phyloP scores from a whole-genome alignment of 2,113 vertebrate species.

The Anolis sagrei region DNA sequence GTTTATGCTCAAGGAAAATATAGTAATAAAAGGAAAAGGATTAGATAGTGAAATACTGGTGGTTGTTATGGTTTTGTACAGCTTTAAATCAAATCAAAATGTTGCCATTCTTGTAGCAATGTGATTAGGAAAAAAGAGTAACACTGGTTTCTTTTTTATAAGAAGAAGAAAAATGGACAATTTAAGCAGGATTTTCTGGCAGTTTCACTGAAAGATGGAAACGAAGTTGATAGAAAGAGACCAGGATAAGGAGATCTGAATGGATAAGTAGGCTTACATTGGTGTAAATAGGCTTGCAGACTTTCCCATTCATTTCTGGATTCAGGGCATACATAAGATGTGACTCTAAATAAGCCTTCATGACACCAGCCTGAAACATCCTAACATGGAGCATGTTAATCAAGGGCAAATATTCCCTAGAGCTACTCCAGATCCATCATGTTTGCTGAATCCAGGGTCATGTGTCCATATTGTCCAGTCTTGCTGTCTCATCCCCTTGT shows the following conservation, averaged over 20 bases:
- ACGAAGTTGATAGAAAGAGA: not conserved
- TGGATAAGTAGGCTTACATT: not conserved
- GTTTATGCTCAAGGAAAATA: conserved; percentile 7
- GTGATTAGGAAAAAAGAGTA: too few relatives aligned
- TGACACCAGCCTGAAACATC: too few relatives aligned
- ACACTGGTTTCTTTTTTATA: not conserved
- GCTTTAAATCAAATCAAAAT: not conserved
- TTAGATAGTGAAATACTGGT: conserved; percentile 10
- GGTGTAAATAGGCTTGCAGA: not conserved
- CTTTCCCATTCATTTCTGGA: not conserved
- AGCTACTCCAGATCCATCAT: too few relatives aligned
- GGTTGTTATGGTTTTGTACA: conserved; percentile 1
- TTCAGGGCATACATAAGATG: not conserved
- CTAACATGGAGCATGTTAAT: too few relatives aligned
- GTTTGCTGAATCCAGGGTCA: too few relatives aligned
- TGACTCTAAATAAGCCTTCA: too few relatives aligned
- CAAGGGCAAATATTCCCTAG: too few relatives aligned
- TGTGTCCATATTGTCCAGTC: too few relatives aligned
- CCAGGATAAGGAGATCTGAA: not conserved
- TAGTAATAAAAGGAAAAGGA: conserved; percentile 25
- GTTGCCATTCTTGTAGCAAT: not conserved
- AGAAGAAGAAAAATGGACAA: not conserved
- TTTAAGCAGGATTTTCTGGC: conserved; percentile 15
- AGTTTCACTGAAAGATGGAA: not conserved
- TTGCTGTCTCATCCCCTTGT: too few relatives aligned